Base-by-base conservation (phyloP, 1,140 invertebrate genomes). In the Bombus waltoni region DNA sequence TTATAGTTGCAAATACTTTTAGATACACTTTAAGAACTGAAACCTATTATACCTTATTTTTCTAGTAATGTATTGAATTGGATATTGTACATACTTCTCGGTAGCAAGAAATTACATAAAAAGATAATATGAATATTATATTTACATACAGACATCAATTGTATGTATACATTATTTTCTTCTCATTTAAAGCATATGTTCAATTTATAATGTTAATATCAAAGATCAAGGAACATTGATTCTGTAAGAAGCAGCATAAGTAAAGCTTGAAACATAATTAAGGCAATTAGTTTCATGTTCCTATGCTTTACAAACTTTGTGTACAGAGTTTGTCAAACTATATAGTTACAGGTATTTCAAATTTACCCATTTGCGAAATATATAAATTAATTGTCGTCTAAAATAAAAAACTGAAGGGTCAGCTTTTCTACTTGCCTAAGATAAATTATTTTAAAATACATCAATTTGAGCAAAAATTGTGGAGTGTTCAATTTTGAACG, bases 201-300 rank as follows among this genome's bases (percentile, higher is more conserved):
- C 32, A 79, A 70, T 80, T 80, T 65, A 22, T 72, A 65, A 62
- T 22, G 47, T 65, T 85, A 85, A 85, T 85, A 85, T 85, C 68
- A 85, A 80, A 80, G 40, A 38, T 80, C 35, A 57, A 85, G 83
- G 83, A 85, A 85, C 83, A 85, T 85, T 85, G 57, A 42, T 80
- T 80, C 57, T 72, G 28, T 28, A 53, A 53, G 13, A 73, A 53
- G 28, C 22, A 59, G 6, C 15, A 44, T 25, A 22, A 62, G 57
- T 53, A 47, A 44, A 25, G 71, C 13, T n/a, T 84, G n/a, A 53
- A 47, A 80, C 28, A 28, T 53, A 79, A 70, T 72, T 13, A 18
- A 65, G 35, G 5, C 25, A 75, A 74, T 15, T 57, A 82, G 13
- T 79, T 53, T 18, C 25, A 42, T 47, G 22, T 79, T 53, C 28